Evolutionary conservation across 2,113 vertebrate species (phyloP).

Genomic region (Copsychus sechellarum): DNA sequence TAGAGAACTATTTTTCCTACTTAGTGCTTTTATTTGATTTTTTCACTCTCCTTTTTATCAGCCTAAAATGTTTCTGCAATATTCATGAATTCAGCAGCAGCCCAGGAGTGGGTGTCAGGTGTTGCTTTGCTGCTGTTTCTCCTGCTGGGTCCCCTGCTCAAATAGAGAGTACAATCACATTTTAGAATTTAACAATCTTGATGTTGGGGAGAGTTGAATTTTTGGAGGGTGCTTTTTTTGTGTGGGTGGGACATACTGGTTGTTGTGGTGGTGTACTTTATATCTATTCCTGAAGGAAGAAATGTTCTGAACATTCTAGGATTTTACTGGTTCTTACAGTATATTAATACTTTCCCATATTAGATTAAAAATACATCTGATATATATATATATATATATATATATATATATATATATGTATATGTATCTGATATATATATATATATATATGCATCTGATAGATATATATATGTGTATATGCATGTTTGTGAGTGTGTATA

Average conservation of each 20-base stretch:
- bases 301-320: neutral
- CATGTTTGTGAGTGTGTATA: neutral
- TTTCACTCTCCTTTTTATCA: conserved; percentile 13
- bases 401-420: neutral
- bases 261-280: neutral
- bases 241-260: neutral
- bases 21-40: conserved; percentile 31
- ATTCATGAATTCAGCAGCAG: conserved; percentile 46
- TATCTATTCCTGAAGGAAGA: neutral
- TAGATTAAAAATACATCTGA: neutral
- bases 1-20: conserved; percentile 24
- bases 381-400: neutral
- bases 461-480: neutral
- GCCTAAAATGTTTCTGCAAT: conserved; percentile 25
- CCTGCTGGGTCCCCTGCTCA: conserved; percentile 1
- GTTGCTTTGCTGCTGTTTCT: conserved; percentile 23
- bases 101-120: conserved; percentile 44
- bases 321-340: neutral
- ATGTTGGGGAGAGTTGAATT: neutral
- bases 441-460: no score
- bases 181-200: neutral
- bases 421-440: neutral
- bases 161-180: neutral
- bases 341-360: neutral
- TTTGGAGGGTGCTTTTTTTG: neutral